Evolutionary conservation across 1,140 invertebrate genomes (phyloP), one percentile per base, ranked within the genome.

Genomic region (Caenorhabditis inopinata): DNA sequence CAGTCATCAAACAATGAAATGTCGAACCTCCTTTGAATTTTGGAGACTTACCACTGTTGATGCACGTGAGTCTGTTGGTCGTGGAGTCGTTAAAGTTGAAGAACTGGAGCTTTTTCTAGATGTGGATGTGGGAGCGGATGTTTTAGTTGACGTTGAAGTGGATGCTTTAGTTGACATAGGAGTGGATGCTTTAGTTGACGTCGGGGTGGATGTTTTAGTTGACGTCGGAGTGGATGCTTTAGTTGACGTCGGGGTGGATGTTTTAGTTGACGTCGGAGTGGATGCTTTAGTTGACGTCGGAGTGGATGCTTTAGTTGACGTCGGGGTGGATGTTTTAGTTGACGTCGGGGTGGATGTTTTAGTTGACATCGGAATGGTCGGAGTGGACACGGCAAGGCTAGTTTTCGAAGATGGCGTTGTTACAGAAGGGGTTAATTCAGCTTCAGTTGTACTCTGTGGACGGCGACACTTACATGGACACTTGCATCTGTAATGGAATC

Each of bases 51-150:
- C n/a, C n/a, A n/a, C n/a, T n/a, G n/a, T n/a, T n/a, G n/a, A n/a
- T n/a, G n/a, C n/a, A n/a, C n/a, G n/a, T n/a, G n/a, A n/a, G 27
- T 25, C 23, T 58, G 51, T 91, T 93, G 76, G 94, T 95, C 90
- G 27, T 32, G 2, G 25, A 58, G 51, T 48, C 6, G 1, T 27
- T 7, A 25, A 12, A 53, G 49, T 53, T 7, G 14, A 5, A 42
- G 38, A n/a, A 18, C n/a, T 27, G 9, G 49, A 25, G 12, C 21
- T 53, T 51, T 18, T 25, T 18, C 14, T 51, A 6, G 48, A 51
- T 51, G 48, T 25, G 9, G 49, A 53, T 6, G 49, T 53, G 2
- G 49, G 27, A 6, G 49, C 27, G 2, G 49, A 53, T 0, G 21
- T 53, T 16, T 21, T 25, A 25, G 49, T 53, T 25, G 49, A 53